These are phyloP conservation scores for Pelosia muscerda DNA, from an alignment of 2,888 invertebrate genomes.

Conservation along the genomic window DNA sequence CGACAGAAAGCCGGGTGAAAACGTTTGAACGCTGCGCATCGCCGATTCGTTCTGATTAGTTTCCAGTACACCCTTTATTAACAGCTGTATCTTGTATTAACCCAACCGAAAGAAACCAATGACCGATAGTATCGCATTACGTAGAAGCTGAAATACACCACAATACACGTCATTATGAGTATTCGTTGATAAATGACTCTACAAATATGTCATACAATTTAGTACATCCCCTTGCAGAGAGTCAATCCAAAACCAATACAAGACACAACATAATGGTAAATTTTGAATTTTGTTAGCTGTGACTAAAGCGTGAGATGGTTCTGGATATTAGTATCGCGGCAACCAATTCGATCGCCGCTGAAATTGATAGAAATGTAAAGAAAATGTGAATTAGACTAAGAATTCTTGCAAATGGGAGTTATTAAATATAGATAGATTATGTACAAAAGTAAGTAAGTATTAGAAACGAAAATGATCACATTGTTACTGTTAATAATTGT, in stretches of 20 bases:
- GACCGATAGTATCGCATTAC: slow-evolving; percentile 84
- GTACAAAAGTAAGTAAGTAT: slow-evolving; percentile 20
- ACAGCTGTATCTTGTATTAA: slow-evolving; percentile 87
- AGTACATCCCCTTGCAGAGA: slow-evolving; percentile 60
- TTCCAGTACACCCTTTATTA: slow-evolving; percentile 84
- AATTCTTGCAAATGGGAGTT: slow-evolving; percentile 46
- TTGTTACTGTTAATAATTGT: slow-evolving; percentile 14
- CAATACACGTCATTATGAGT: slow-evolving; percentile 78
- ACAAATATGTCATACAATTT: slow-evolving; percentile 63
- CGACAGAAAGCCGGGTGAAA: slow-evolving; percentile 83
- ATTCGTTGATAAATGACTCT: slow-evolving; percentile 57
- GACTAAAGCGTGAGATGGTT: slow-evolving; percentile 83
- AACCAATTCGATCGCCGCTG: slow-evolving; percentile 47
- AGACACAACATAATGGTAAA: slow-evolving; percentile 84
- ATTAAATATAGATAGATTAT: slow-evolving; percentile 18
- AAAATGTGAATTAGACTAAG: slow-evolving; percentile 47
- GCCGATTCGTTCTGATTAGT: slow-evolving; percentile 79
- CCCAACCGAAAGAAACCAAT: slow-evolving; percentile 87
- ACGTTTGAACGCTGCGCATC: slow-evolving; percentile 73
- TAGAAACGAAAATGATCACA: slow-evolving; percentile 8
- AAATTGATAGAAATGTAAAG: slow-evolving; percentile 34
- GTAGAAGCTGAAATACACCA: slow-evolving; percentile 86
- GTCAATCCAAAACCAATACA: slow-evolving; percentile 86
- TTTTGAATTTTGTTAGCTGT: slow-evolving; percentile 86
- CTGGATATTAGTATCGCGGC: slow-evolving; percentile 74